These are phyloP conservation scores for Spialia ferax DNA, from an alignment of 2,888 invertebrate genomes.

Conservation along the genomic window DNA sequence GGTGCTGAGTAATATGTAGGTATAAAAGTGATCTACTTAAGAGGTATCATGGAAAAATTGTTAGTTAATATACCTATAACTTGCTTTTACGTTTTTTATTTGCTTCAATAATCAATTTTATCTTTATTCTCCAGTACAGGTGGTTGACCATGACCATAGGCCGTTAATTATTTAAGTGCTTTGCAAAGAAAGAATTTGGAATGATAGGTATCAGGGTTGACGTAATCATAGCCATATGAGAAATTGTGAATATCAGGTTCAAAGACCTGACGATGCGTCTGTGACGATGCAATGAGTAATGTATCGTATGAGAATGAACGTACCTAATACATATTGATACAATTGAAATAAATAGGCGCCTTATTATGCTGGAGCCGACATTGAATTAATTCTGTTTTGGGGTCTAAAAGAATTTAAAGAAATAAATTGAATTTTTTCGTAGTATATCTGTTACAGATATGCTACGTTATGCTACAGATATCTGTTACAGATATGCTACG, in stretches of 20 bases:
- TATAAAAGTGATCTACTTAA: too few species aligned
- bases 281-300: conserved; percentile 45
- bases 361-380: conserved; percentile 11
- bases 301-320: conserved; percentile 26
- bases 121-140: conserved; percentile 29
- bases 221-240: conserved; percentile 47
- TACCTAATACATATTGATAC: conserved; percentile 37
- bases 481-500: too few species aligned
- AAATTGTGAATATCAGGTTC: conserved; percentile 51
- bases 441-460: too few species aligned
- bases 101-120: conserved; percentile 15
- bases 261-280: conserved; percentile 42
- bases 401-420: neutral
- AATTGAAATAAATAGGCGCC: conserved; percentile 24
- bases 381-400: conserved; percentile 2
- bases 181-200: conserved; percentile 40
- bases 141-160: conserved; percentile 3
- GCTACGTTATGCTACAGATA: too few species aligned
- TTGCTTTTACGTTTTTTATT: neutral
- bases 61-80: neutral
- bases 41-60: too few species aligned
- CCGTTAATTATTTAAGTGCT: conserved; percentile 3
- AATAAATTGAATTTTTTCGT: too few species aligned
- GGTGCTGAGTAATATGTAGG: too few species aligned
- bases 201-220: conserved; percentile 42